phyloP scores from a whole-genome alignment of 2,888 invertebrate genomes.

The Anticlea derivata region DNA sequence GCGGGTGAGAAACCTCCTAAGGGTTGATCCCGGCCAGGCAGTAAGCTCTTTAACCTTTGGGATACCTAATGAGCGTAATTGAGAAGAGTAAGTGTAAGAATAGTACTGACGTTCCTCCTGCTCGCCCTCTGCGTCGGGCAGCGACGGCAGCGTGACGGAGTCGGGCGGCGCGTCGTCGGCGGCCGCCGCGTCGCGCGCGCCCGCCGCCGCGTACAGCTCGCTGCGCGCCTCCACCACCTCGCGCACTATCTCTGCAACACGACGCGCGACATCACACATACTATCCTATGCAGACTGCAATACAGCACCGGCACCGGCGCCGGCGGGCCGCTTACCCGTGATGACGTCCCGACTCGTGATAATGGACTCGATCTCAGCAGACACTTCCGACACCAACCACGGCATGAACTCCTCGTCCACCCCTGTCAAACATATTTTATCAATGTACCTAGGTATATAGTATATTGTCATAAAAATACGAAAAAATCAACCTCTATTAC shows the following conservation, averaged over 20 bases:
- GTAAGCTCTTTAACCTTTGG: no score
- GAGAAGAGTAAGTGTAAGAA: no score
- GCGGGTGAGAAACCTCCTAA: no score
- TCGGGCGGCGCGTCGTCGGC: conserved; percentile 25
- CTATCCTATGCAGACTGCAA: no score
- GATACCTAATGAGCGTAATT: no score
- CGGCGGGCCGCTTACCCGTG: conserved; percentile 76
- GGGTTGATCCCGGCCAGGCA: no score
- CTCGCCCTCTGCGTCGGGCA: conserved; percentile 48
- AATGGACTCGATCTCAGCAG: conserved; percentile 90
- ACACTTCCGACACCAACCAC: conserved; percentile 93
- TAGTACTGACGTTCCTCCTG: conserved; percentile 33
- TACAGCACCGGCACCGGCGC: neutral
- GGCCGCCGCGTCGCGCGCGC: conserved; percentile 51
- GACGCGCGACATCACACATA: neutral
- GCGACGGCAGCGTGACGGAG: conserved; percentile 19
- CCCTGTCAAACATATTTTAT: no score
- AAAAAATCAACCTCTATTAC: no score
- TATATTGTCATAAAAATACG: no score
- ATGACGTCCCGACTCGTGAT: conserved; percentile 92
- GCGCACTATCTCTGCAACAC: conserved; percentile 86
- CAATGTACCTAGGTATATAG: no score
- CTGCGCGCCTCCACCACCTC: conserved; percentile 91
- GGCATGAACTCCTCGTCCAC: conserved; percentile 93
- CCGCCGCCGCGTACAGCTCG: conserved; percentile 81